Conservation (phyloP, 2,888 invertebrate species). For the Anthoptus insignis region DNA sequence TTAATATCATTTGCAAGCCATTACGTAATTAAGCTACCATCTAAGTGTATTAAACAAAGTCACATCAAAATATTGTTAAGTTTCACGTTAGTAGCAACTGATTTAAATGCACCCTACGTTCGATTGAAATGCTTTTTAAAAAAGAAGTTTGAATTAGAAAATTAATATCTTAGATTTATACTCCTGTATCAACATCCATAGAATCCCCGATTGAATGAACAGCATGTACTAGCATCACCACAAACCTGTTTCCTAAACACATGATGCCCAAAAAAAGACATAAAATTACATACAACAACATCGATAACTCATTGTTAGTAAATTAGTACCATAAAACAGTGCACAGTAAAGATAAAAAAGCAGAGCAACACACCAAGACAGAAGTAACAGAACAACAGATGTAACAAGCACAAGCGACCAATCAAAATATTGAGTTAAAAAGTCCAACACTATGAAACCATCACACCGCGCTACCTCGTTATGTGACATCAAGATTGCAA, state of each 20-base stretch:
- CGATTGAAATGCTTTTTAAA: not conserved
- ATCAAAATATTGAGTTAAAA: constrained; percentile 54
- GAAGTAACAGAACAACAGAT: constrained; percentile 59
- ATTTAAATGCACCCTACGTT: not conserved
- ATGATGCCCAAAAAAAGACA: constrained; percentile 12
- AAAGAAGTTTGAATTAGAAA: not conserved
- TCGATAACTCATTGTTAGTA: constrained; percentile 55
- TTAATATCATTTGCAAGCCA: constrained; percentile 8
- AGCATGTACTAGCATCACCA: not conserved
- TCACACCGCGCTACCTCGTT: constrained; percentile 80
- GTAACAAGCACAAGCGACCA: constrained; percentile 70
- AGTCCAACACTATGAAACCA: constrained; percentile 66
- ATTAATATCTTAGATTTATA: not conserved
- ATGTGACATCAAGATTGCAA: constrained; percentile 71
- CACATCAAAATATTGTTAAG: constrained; percentile 1
- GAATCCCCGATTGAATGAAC: not conserved
- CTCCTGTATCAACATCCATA: not conserved
- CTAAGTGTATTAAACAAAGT: constrained; percentile 1
- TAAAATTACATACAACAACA: constrained; percentile 24
- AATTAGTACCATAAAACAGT: constrained; percentile 60
- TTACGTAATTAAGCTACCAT: constrained; percentile 3
- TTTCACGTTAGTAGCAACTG: not conserved
- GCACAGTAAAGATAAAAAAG: constrained; percentile 57
- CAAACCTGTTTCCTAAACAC: constrained; percentile 25
- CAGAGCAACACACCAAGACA: constrained; percentile 78